Evolutionary conservation across 2,888 invertebrate genomes (phyloP), one percentile per base, ranked within the genome.

Genomic region (Mesoligia furuncula): DNA sequence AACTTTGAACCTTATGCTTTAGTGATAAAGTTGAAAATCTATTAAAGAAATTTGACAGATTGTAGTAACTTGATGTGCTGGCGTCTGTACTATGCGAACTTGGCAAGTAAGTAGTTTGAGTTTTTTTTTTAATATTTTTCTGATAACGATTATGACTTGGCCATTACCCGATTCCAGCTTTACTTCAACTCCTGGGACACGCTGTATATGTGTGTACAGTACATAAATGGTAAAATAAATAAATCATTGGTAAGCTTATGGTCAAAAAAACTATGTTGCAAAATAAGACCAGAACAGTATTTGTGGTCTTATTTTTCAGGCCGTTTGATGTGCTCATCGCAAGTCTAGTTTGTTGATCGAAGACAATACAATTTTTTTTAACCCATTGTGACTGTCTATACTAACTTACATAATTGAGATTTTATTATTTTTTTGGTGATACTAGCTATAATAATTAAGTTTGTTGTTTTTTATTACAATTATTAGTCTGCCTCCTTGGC

Each of bases 391-490:
- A 70, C 27, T 48, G n/a, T 64, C n/a, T 13, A 36, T 8, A 11
- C n/a, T 15, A 39, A 48, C 48, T 77, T 24, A 62, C 11, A 15
- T 51, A 31, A 24, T 57, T 65, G 3, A 20, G 6, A 64, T 78
- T 31, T 62, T 27, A 65, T 57, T 20, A 11, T 42, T 51, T 73
- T 24, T 51, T 57, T 70, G 54, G 24, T 65, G 13, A 36, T 71
- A 59, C 20, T 74, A 36, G 20, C 27, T 11, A 31, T 24, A 31
- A 27, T 11, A 51, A 51, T 20, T 51, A 15, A 15, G 9, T 48
- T 79, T n/a, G 11, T 39, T n/a, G n/a, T 39, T 42, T 77, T 62
- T 31, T 68, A 11, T 42, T 54, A 17, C 6, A 54, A 45, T 17
- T 13, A 11, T 51, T 62, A 31, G 62, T 11, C 11, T 36, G 36